Conservation (phyloP, 2,113 vertebrate genomes). For the Rhynchomys soricoides region DNA sequence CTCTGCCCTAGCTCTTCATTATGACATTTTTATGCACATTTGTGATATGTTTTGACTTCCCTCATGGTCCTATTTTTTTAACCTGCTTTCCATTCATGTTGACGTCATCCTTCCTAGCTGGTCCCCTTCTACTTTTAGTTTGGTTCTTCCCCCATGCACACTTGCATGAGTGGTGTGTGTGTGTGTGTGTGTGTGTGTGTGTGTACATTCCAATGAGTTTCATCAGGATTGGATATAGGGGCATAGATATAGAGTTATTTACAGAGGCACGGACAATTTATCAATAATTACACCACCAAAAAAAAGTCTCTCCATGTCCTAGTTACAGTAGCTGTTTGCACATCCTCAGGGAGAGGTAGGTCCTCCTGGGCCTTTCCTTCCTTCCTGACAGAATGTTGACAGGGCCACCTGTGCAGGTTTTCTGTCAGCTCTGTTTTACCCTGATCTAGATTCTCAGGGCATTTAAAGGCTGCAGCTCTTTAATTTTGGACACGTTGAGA, state of each 20-base stretch:
- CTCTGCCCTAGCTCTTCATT: not conserved
- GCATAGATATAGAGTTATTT: not conserved
- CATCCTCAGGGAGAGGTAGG: not conserved
- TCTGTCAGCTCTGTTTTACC: not conserved
- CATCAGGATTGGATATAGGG: not conserved
- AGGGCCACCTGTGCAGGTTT: not conserved
- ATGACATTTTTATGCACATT: not conserved
- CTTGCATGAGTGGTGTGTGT: not conserved
- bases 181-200: not conserved
- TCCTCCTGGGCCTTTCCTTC: not conserved
- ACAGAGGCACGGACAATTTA: not conserved
- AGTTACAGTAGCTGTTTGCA: not conserved
- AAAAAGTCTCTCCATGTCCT: not conserved
- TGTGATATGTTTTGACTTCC: not conserved
- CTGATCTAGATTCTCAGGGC: not conserved
- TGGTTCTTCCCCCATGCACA: not conserved
- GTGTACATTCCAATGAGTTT: not conserved
- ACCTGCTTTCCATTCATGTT: not conserved
- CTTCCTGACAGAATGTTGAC: not conserved
- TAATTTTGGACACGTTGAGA: constrained; percentile 21
- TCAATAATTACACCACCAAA: not conserved
- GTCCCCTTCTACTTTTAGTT: not conserved
- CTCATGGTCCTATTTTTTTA: too few relatives aligned
- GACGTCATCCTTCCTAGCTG: not conserved
- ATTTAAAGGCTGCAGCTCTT: not conserved